Conservation (phyloP, 2,113 vertebrate genomes). For the Phalacrocorax aristotelis region DNA sequence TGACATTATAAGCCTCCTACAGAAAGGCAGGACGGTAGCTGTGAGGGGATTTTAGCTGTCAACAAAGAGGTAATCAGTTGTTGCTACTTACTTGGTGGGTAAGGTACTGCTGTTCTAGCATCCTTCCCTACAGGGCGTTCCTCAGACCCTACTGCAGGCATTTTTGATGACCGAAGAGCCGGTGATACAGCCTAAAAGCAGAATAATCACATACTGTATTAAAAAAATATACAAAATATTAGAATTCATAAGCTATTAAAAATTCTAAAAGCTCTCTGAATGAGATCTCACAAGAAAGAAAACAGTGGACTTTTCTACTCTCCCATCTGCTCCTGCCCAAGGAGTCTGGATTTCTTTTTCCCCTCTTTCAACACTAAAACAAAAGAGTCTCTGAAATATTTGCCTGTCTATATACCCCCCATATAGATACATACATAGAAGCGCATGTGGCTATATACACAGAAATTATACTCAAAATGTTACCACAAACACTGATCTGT, state of each 20-base stretch:
- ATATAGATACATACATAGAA: accelerated
- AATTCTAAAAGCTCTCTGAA: not conserved
- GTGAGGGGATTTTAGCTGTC: not conserved
- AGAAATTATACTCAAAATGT: not conserved
- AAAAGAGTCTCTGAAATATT: not conserved
- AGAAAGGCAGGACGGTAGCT: not conserved
- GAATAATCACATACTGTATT: not conserved
- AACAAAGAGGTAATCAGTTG: not conserved
- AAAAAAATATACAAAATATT: not conserved
- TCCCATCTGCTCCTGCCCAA: not conserved
- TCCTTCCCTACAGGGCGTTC: conserved; percentile 91
- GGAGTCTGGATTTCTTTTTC: not conserved
- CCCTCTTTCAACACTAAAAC: not conserved
- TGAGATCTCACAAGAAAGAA: not conserved
- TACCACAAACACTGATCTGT: not conserved
- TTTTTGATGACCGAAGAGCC: conserved; percentile 85
- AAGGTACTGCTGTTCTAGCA: conserved; percentile 87
- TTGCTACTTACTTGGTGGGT: conserved; percentile 89
- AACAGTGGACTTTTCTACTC: not conserved
- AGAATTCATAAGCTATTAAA: not conserved
- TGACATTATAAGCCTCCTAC: not conserved
- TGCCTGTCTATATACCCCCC: not conserved
- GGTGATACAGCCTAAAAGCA: conserved; percentile 82
- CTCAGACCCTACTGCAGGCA: conserved; percentile 79
- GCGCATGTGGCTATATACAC: not conserved